Conservation (phyloP, 2,113 vertebrate species). For the Podiceps cristatus region DNA sequence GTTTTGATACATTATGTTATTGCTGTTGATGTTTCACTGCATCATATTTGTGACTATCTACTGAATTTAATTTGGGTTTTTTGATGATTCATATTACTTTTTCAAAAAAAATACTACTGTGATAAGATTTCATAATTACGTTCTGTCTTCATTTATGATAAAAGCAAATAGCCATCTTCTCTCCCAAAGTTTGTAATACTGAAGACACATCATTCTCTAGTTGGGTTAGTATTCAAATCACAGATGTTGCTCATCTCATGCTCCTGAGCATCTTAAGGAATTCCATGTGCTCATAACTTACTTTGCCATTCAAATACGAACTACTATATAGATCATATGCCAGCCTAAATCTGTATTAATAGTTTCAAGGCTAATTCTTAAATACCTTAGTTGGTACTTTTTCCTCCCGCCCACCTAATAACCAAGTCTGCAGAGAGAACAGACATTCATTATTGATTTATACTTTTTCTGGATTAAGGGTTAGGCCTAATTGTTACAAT, state of each 20-base stretch:
- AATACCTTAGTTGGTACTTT: not conserved
- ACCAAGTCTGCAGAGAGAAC: not conserved
- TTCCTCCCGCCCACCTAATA: not conserved
- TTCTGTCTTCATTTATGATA: slow-evolving; percentile 3
- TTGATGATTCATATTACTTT: slow-evolving; percentile 21
- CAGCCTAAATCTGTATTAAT: not conserved
- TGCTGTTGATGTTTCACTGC: slow-evolving; percentile 14
- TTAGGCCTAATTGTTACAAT: not conserved
- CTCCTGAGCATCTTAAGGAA: not conserved
- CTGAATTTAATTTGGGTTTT: not conserved
- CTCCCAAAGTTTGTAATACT: not conserved
- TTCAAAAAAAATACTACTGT: not conserved
- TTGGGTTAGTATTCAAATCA: not conserved
- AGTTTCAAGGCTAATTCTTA: not conserved
- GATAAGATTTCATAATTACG: slow-evolving; percentile 3
- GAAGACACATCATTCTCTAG: not conserved
- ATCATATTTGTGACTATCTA: not conserved
- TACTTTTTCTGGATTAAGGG: not conserved
- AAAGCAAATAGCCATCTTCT: not conserved
- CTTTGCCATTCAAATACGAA: not conserved
- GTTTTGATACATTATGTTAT: not conserved
- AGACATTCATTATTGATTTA: not conserved
- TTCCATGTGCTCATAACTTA: not conserved
- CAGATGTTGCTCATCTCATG: not conserved
- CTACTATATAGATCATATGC: not conserved